Percentiles rank a stretch among this genome's conserved stretches.
phyloP scores from a whole-genome alignment of 2,888 invertebrate species.

The Hyposoter dolosus region DNA sequence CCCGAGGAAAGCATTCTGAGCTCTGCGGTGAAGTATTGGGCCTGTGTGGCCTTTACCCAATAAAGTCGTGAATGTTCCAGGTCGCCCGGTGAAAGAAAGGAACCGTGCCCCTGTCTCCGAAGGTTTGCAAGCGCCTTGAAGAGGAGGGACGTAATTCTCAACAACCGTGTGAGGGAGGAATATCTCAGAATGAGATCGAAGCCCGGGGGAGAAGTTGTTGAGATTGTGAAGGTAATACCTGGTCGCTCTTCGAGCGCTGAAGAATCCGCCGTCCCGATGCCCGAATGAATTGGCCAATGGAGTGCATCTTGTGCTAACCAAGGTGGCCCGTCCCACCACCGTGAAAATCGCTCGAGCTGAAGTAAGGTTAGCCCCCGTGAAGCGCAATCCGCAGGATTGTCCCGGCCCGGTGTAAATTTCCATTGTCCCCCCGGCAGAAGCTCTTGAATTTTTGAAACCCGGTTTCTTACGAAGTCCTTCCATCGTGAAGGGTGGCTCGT shows the following conservation, averaged over 20 bases:
- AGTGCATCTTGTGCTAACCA: slow-evolving; percentile 18
- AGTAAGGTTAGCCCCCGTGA: slow-evolving; percentile 26
- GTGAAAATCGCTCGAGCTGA: slow-evolving; percentile 19
- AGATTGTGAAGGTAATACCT: background rate
- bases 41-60: slow-evolving; percentile 54
- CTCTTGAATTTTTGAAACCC: slow-evolving; percentile 70
- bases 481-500: slow-evolving; percentile 66
- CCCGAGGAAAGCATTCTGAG: slow-evolving; percentile 19
- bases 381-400: slow-evolving; percentile 62
- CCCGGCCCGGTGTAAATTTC: slow-evolving; percentile 36
- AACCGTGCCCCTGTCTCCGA: background rate
- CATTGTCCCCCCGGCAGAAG: slow-evolving; percentile 41
- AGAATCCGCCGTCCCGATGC: background rate
- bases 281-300: background rate
- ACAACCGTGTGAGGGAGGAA: background rate
- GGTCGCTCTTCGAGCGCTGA: background rate
- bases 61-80: slow-evolving; percentile 24
- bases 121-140: background rate
- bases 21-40: slow-evolving; percentile 40
- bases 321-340: slow-evolving; percentile 25
- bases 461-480: slow-evolving; percentile 73
- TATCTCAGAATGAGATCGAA: background rate
- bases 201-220: background rate
- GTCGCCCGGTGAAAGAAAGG: background rate
- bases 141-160: background rate